Evolutionary conservation across 2,888 invertebrate species (phyloP).

Genomic region (Torymus texanus): DNA sequence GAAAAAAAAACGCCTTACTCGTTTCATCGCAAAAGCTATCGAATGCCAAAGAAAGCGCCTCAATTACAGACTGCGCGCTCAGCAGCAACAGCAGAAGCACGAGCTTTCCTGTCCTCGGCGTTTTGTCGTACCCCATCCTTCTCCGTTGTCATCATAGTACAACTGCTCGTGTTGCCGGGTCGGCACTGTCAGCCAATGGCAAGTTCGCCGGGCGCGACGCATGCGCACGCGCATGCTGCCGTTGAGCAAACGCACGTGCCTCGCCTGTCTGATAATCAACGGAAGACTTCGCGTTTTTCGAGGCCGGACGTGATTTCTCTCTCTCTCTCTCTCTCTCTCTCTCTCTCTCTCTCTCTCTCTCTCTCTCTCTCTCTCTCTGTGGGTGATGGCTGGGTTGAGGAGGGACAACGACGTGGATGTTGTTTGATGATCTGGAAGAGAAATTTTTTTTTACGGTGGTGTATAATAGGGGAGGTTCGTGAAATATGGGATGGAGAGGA

Average conservation of each 20-base stretch:
- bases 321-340: neutral
- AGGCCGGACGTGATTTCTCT: neutral
- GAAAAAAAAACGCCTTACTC: no score
- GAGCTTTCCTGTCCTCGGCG: no score
- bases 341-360: neutral
- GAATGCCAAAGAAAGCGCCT: no score
- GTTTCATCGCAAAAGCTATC: no score
- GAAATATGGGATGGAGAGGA: no score
- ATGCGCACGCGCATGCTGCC: constrained; percentile 9
- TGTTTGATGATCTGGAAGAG: constrained; percentile 7
- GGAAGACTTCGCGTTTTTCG: neutral
- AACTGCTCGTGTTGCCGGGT: constrained; percentile 22
- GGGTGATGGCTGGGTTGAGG: neutral
- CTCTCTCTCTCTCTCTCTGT: neutral
- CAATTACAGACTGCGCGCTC: no score
- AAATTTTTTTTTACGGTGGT: neutral
- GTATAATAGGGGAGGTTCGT: no score
- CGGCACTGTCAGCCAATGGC: constrained; percentile 23
- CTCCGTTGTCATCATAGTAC: no score
- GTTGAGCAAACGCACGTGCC: constrained; percentile 27
- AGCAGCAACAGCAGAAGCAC: no score
- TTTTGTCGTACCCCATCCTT: no score
- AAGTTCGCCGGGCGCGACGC: constrained; percentile 29
- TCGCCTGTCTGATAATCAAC: constrained; percentile 15
- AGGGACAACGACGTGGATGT: neutral